Percentiles rank a stretch among this genome's conserved stretches.
Conservation (phyloP, 2,113 vertebrate genomes). For the Solenodon paradoxus region DNA sequence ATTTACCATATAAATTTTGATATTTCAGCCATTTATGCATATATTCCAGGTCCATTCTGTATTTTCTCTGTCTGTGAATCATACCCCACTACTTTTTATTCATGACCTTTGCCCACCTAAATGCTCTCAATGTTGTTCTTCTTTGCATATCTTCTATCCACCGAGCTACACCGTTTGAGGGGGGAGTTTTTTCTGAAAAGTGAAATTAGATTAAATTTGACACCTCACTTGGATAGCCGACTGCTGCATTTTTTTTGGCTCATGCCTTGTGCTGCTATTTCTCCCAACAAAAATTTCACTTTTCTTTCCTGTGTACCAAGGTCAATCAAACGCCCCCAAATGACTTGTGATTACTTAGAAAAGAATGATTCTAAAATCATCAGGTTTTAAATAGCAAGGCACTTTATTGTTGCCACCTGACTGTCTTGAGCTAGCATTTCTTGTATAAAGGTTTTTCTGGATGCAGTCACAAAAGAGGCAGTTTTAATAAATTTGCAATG, state of each 20-base stretch:
- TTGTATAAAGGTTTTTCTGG: not conserved
- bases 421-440: not conserved
- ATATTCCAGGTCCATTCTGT: not conserved
- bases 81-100: not conserved
- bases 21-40: not conserved
- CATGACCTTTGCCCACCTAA: not conserved
- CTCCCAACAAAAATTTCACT: conserved; percentile 11
- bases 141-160: not conserved
- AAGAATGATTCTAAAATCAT: not conserved
- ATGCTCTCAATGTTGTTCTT: not conserved
- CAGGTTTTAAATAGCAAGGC: not conserved
- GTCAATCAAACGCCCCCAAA: not conserved
- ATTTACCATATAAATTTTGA: not conserved
- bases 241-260: conserved; percentile 29
- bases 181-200: conserved; percentile 15
- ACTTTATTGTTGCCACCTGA: not conserved
- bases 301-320: not conserved
- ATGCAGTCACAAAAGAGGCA: not conserved
- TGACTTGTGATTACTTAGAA: not conserved
- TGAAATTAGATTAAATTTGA: conserved; percentile 45
- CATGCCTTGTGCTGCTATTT: not conserved
- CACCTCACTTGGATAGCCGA: not conserved
- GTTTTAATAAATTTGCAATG: not conserved
- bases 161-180: not conserved
- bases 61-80: not conserved